phyloP scores from a whole-genome alignment of 2,113 vertebrate species.

The Lontra canadensis region DNA sequence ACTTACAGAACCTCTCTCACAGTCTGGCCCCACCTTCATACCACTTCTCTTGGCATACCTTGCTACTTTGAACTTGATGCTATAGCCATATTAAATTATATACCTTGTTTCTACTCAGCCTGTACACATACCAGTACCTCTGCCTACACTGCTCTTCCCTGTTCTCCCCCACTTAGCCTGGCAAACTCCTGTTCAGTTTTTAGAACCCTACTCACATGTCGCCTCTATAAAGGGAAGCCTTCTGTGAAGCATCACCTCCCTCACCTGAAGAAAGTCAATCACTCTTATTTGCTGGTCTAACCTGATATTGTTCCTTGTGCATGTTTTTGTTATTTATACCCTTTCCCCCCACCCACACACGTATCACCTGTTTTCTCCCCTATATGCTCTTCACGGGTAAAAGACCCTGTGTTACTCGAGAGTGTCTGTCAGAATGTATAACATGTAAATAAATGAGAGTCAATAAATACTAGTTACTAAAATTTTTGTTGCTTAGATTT shows the following conservation, averaged over 20 bases:
- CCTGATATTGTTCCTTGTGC: neutral
- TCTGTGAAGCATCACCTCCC: neutral
- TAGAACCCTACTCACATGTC: neutral
- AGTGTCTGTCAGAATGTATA: neutral
- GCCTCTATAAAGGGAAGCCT: neutral
- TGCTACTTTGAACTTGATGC: neutral
- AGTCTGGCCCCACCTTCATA: neutral
- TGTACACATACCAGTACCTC: neutral
- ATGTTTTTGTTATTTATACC: neutral
- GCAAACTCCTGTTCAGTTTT: neutral
- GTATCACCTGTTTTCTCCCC: neutral
- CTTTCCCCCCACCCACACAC: neutral
- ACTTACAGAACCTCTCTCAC: neutral
- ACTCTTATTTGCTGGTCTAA: neutral
- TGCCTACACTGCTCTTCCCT: neutral
- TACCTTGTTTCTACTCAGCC: neutral
- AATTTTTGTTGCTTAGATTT: constrained; percentile 38
- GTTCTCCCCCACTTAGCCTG: neutral
- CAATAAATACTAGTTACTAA: constrained; percentile 7
- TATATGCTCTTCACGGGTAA: neutral
- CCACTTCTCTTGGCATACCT: neutral
- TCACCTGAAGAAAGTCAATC: neutral
- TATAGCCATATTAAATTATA: neutral
- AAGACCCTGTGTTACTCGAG: neutral
- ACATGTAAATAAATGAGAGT: neutral